Evolutionary conservation across 2,888 invertebrate genomes (phyloP), one percentile per base, ranked within the genome.

Genomic region (Lysandra bellargus): DNA sequence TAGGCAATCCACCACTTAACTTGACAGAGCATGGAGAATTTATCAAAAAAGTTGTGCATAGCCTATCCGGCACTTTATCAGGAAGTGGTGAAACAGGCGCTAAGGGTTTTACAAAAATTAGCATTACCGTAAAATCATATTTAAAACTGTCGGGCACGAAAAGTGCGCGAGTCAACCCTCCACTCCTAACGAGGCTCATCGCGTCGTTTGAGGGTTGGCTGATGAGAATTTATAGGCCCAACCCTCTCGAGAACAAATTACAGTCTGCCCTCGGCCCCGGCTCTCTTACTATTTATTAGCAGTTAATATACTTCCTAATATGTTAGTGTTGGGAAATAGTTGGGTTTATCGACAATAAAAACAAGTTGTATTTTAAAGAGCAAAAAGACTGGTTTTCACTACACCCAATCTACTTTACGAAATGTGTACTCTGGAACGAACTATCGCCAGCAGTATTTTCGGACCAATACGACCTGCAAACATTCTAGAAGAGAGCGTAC

Each of bases 231-330:
- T 57, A 57, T 57, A 17, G 57, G 57, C 57, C 57, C 57, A 57
- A 57, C 57, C 57, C 57, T 57, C 57, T 57, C 57, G 57, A 57
- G 57, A 57, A 57, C 57, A 57, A 57, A 57, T 57, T 57, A 57
- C 57, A 57, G 57, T 57, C 4, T 14, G 17, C 57, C 57, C 57
- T 17, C 57, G 57, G 57, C 17, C 57, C 57, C 57, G 57, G 57
- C 17, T 57, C 57, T 57, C 57, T 57, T 17, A 57, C 57, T 57
- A 57, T 57, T 57, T 57, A 57, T 57, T 57, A 57, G 57, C 57
- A 57, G 57, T 57, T 57, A 57, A 57, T 57, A 57, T 57, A 57
- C 57, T 57, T 57, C 57, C 57, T 57, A 57, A 17, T 57, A 57
- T 17, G 17, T 57, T 57, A 57, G 57, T 57, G 4, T 57, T 17